A percentile compares a stretch with the other conserved stretches of the same genome.
Evolutionary conservation across 2,888 invertebrate genomes (phyloP).

Genomic region (Drosophila kanekoi): DNA sequence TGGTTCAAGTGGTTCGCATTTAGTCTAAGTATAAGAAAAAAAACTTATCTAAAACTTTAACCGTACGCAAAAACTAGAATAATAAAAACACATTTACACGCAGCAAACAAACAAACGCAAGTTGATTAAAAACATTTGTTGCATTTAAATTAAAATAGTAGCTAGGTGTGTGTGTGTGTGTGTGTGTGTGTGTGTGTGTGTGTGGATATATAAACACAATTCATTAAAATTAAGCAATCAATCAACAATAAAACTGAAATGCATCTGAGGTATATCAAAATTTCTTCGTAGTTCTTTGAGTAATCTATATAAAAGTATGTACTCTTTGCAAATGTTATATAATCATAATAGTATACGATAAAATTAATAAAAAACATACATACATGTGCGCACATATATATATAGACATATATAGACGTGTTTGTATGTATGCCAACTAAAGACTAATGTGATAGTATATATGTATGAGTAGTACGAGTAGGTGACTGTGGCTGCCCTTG

Average conservation of each 20-base stretch:
- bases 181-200: background rate
- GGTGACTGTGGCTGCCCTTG: conserved; percentile 65
- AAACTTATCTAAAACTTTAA: conserved; percentile 57
- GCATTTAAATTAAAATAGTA: conserved; percentile 40
- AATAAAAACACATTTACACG: conserved; percentile 40
- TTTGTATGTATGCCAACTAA: conserved; percentile 54
- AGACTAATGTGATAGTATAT: conserved; percentile 74
- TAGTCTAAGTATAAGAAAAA: conserved; percentile 67
- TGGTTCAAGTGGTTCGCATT: conserved; percentile 78
- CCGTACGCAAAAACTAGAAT: conserved; percentile 42
- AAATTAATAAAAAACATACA: conserved; percentile 39
- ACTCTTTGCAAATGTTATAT: conserved; percentile 64
- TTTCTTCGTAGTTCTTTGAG: conserved; percentile 84
- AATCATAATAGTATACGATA: conserved; percentile 34
- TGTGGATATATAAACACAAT: conserved; percentile 37
- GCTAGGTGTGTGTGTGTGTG: too few species aligned
- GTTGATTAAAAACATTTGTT: conserved; percentile 32
- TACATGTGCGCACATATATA: background rate
- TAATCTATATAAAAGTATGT: conserved; percentile 38
- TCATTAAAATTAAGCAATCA: conserved; percentile 78
- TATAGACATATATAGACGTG: conserved; percentile 19
- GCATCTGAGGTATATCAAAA: conserved; percentile 85
- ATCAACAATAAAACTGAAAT: conserved; percentile 84
- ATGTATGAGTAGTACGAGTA: conserved; percentile 76
- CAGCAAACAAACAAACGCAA: conserved; percentile 35